phyloP scores from a whole-genome alignment of 2,888 invertebrate genomes.

The Himalopsyche anomala region DNA sequence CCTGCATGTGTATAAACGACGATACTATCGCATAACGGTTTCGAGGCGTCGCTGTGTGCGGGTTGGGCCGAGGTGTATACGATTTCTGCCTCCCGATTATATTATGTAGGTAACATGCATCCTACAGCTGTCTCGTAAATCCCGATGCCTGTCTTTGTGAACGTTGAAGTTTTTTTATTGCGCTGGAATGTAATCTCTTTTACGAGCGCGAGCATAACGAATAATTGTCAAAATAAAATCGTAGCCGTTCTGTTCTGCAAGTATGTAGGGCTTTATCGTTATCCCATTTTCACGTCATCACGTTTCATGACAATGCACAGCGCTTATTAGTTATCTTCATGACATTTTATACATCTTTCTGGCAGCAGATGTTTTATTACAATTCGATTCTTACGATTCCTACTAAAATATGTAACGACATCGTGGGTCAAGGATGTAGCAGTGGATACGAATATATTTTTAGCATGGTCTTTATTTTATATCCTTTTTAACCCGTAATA shows the following conservation, averaged over 20 bases:
- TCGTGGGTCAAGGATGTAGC: too few species aligned
- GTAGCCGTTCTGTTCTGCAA: not conserved
- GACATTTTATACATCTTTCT: too few species aligned
- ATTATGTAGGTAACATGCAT: not conserved
- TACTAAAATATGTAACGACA: too few species aligned
- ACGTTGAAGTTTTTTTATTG: not conserved
- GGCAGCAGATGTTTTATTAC: too few species aligned
- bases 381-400: too few species aligned
- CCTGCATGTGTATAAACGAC: not conserved
- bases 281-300: not conserved
- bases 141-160: not conserved
- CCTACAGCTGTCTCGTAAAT: conserved; percentile 17
- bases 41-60: not conserved
- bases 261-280: not conserved
- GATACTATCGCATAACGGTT: conserved; percentile 36
- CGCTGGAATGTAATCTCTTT: conserved; percentile 5
- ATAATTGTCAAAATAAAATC: conserved; percentile 4
- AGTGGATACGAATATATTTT: too few species aligned
- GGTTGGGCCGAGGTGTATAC: not conserved
- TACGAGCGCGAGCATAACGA: not conserved
- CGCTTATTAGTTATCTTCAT: not conserved
- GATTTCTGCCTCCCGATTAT: not conserved
- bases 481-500: too few species aligned
- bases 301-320: not conserved
- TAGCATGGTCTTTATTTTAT: too few species aligned